A percentile compares a stretch with the other conserved stretches of the same genome.
These are phyloP conservation scores for Mugil cephalus DNA, from an alignment of 2,113 vertebrate genomes.

Conservation along the genomic window DNA sequence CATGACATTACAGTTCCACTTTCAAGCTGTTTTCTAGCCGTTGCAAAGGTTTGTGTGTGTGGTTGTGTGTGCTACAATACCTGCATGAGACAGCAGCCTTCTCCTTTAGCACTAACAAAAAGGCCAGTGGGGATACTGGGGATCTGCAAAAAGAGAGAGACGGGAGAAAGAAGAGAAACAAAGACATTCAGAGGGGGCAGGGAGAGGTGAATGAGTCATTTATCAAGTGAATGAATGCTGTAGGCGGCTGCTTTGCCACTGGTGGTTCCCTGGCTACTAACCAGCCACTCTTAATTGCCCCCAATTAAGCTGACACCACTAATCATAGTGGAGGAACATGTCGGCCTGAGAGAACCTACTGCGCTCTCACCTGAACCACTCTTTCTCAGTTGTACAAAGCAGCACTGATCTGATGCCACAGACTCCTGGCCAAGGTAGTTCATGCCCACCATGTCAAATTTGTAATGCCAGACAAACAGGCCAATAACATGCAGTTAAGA, in stretches of 20 bases:
- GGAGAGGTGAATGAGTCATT: constrained; percentile 64
- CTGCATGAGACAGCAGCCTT: constrained; percentile 97
- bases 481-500: constrained; percentile 55
- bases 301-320: constrained; percentile 79
- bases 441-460: constrained; percentile 39
- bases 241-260: constrained; percentile 62
- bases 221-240: constrained; percentile 71
- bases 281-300: constrained; percentile 73
- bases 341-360: constrained; percentile 52
- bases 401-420: constrained; percentile 29
- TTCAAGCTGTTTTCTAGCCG: constrained; percentile 19
- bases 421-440: constrained; percentile 17
- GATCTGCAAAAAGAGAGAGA: constrained; percentile 83
- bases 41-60: constrained; percentile 16
- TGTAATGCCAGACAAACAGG: constrained; percentile 42
- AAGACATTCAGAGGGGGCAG: constrained; percentile 62
- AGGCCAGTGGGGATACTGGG: constrained; percentile 94
- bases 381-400: not conserved
- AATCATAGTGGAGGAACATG: constrained; percentile 66
- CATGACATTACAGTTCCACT: constrained; percentile 39
- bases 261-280: constrained; percentile 73
- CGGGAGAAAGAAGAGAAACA: constrained; percentile 40
- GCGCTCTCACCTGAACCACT: constrained; percentile 67
- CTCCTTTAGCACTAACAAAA: constrained; percentile 94
- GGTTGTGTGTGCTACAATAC: constrained; percentile 74